These are phyloP conservation scores for Clostera curtula DNA, from an alignment of 2,888 invertebrate genomes.

Conservation along the genomic window DNA sequence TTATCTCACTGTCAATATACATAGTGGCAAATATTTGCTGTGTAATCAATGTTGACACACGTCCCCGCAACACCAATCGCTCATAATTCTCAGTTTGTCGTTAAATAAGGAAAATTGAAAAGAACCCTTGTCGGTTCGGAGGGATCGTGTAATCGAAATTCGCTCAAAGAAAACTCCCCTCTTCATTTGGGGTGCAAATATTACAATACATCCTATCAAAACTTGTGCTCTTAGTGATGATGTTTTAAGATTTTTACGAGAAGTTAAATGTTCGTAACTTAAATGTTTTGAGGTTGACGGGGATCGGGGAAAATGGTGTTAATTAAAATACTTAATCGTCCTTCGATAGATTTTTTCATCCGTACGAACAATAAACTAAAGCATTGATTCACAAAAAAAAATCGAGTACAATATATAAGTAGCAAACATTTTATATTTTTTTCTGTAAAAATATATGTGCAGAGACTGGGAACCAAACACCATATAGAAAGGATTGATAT, in stretches of 20 bases:
- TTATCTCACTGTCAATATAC: conserved; percentile 8
- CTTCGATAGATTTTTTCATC: no score
- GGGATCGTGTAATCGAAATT: conserved; percentile 35
- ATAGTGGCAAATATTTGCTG: conserved; percentile 10
- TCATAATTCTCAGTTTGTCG: conserved; percentile 10
- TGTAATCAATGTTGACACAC: conserved; percentile 5
- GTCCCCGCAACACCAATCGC: conserved; percentile 3
- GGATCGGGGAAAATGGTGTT: no score
- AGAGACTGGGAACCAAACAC: no score
- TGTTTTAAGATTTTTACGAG: conserved; percentile 11
- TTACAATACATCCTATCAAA: conserved; percentile 27
- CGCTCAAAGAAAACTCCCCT: conserved; percentile 33
- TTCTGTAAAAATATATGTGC: no score
- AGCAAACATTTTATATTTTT: no score
- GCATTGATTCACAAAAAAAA: no score
- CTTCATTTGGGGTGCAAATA: conserved; percentile 30
- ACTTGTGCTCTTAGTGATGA: conserved; percentile 16
- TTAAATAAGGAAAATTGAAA: conserved; percentile 31
- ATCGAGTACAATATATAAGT: no score
- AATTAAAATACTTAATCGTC: no score
- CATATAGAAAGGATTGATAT: no score
- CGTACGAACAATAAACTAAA: no score
- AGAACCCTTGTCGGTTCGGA: conserved; percentile 25
- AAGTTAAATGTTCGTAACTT: conserved; percentile 7
- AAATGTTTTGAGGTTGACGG: no score